Conservation (phyloP, 2,797 vertebrate genomes). For the Pachyuromys duprasi region DNA sequence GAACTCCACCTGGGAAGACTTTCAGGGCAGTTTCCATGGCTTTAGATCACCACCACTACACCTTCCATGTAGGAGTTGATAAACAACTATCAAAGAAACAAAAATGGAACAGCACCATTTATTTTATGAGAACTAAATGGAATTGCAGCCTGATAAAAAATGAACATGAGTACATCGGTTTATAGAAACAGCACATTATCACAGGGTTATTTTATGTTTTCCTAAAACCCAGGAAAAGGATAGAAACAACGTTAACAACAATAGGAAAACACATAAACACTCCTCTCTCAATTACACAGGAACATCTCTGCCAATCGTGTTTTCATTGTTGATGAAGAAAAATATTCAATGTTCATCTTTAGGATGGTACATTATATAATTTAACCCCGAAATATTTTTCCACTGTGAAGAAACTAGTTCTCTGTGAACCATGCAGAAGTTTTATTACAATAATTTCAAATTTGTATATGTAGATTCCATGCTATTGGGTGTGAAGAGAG, state of each 20-base stretch:
- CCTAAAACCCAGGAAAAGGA: background rate
- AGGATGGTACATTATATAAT: background rate
- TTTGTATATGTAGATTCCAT: background rate
- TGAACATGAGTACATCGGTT: too few relatives aligned
- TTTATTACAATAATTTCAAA: background rate
- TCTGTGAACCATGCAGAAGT: background rate
- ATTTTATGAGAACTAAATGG: too few relatives aligned
- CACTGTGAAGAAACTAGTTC: background rate
- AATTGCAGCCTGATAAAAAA: too few relatives aligned
- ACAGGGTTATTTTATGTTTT: too few relatives aligned
- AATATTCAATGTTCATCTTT: background rate
- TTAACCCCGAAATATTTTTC: background rate
- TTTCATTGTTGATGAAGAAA: background rate
- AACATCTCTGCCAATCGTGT: background rate
- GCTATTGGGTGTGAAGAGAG: background rate
- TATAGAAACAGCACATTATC: too few relatives aligned
- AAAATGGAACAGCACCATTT: too few relatives aligned
- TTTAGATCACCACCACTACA: too few relatives aligned
- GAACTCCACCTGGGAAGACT: constrained; percentile 54
- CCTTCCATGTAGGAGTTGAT: too few relatives aligned
- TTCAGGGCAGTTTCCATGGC: background rate
- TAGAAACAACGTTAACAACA: background rate
- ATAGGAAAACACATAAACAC: background rate
- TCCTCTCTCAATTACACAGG: background rate
- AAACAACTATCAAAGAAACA: too few relatives aligned